Percentiles rank a stretch among this genome's conserved stretches.
These are phyloP conservation scores for Phyllotis vaccarum DNA, from an alignment of 2,797 vertebrate genomes.

Conservation along the genomic window DNA sequence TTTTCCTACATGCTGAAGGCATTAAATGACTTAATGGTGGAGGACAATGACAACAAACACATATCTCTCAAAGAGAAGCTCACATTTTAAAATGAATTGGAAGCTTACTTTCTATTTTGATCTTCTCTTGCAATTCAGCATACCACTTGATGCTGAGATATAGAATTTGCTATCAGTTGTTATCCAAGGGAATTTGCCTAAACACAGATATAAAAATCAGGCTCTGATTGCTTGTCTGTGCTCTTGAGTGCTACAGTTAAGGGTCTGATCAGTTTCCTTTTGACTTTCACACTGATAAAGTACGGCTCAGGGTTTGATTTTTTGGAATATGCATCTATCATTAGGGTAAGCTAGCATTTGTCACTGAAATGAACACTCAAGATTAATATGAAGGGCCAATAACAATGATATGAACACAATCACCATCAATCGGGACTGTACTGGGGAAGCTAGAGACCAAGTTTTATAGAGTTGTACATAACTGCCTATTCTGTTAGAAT, in stretches of 20 bases:
- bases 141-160: conserved; percentile 85
- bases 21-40: conserved; percentile 73
- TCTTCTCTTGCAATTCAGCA: conserved; percentile 84
- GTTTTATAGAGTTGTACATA: conserved; percentile 5
- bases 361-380: conserved; percentile 32
- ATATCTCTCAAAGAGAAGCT: conserved; percentile 81
- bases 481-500: background rate
- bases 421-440: background rate
- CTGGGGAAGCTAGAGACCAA: conserved; percentile 32
- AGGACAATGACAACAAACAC: conserved; percentile 80
- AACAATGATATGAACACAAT: conserved; percentile 3
- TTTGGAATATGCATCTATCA: conserved; percentile 15
- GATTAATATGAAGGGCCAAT: background rate
- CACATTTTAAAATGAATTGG: conserved; percentile 80
- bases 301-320: background rate
- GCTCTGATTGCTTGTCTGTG: conserved; percentile 76
- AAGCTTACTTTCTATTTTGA: conserved; percentile 85
- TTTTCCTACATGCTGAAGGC: conserved; percentile 36
- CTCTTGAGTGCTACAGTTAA: conserved; percentile 73
- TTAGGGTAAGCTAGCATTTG: conserved; percentile 31
- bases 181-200: conserved; percentile 85
- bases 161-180: conserved; percentile 85
- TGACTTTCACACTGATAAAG: conserved; percentile 59
- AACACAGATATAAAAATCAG: conserved; percentile 86
- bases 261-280: conserved; percentile 68